These are phyloP conservation scores for Rotaria sp. DNA, from an alignment of 2,888 invertebrate species.

Conservation along the genomic window DNA sequence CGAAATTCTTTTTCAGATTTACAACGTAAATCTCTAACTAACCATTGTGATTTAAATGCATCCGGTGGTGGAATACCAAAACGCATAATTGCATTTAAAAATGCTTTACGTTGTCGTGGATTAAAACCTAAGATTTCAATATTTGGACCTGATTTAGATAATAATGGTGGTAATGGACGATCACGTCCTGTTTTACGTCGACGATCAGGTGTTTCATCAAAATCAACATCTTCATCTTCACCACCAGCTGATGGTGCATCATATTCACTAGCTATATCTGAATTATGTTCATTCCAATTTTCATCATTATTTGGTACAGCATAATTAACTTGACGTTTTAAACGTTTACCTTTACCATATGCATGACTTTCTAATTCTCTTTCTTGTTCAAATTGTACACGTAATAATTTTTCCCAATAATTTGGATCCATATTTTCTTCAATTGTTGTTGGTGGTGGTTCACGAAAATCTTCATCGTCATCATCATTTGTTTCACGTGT, in stretches of 20 bases:
- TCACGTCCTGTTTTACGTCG: conserved; percentile 67
- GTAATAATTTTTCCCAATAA: conserved; percentile 94
- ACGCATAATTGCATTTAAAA: conserved; percentile 97
- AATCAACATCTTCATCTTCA: conserved; percentile 41
- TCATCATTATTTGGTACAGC: conserved; percentile 1
- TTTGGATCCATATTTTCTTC: conserved; percentile 90
- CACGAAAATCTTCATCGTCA: conserved; percentile 36
- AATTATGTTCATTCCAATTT: conserved; percentile 42
- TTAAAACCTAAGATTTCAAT: conserved; percentile 98
- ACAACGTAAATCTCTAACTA: conserved; percentile 88
- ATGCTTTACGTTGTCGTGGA: conserved; percentile 92
- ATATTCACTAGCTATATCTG: conserved; percentile 36
- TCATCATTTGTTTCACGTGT: conserved; percentile 57
- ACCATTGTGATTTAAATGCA: conserved; percentile 94
- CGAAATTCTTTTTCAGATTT: conserved; percentile 88
- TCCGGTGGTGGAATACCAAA: conserved; percentile 99
- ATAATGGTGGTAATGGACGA: conserved; percentile 81
- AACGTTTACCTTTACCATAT: conserved; percentile 77
- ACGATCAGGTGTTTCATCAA: conserved; percentile 43
- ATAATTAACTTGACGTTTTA: conserved; percentile 68
- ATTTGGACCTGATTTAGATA: conserved; percentile 93
- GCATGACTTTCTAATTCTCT: conserved; percentile 87
- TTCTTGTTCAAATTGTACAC: conserved; percentile 98
- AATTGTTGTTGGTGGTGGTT: background rate
- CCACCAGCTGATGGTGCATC: conserved; percentile 38